phyloP scores from a whole-genome alignment of 2,113 vertebrate genomes.

The Pygoscelis antarcticus region DNA sequence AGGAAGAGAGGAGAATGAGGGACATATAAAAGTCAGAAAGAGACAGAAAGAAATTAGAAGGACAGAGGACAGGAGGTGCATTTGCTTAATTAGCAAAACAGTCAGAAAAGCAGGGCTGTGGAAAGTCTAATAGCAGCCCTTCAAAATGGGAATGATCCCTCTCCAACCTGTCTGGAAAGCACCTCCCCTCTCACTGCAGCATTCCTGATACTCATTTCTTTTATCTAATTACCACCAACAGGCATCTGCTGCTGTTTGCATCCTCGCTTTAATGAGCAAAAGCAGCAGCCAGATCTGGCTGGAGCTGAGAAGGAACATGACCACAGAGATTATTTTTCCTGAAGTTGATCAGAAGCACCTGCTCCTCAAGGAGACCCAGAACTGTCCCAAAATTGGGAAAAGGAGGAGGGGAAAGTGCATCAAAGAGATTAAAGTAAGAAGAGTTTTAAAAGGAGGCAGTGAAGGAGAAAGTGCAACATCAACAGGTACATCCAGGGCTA shows the following conservation, averaged over 20 bases:
- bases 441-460: background rate
- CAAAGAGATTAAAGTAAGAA: background rate
- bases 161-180: background rate
- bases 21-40: background rate
- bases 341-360: background rate
- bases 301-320: background rate
- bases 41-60: background rate
- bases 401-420: background rate
- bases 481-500: background rate
- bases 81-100: background rate
- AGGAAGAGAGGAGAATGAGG: background rate
- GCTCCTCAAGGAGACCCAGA: background rate
- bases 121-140: background rate
- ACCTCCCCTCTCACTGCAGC: background rate
- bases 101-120: background rate
- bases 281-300: background rate
- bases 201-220: background rate
- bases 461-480: background rate
- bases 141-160: background rate
- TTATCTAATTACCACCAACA: conserved; percentile 47
- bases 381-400: background rate
- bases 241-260: conserved; percentile 33
- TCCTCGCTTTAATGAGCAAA: background rate
- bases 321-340: background rate
- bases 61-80: background rate